Conservation (phyloP, 1,140 invertebrate genomes). For the Trichogramma pretiosum region DNA sequence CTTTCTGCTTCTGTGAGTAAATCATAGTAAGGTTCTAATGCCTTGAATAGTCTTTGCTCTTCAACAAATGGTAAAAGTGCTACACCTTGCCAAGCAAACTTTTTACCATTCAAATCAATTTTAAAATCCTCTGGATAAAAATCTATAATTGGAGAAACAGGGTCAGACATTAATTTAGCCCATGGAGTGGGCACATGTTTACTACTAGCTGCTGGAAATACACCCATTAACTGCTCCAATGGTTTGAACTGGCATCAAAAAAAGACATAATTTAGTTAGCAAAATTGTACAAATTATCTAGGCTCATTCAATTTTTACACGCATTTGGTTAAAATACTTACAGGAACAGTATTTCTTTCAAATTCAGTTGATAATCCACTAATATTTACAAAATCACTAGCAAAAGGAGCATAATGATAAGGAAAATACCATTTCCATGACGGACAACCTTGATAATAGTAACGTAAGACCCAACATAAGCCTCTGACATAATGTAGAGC, state of each 20-base stretch:
- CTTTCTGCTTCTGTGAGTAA: slow-evolving; percentile 74
- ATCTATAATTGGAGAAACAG: slow-evolving; percentile 93
- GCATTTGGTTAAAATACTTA: slow-evolving; percentile 50
- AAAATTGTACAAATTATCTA: not conserved
- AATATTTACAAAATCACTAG: slow-evolving; percentile 95
- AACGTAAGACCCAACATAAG: slow-evolving; percentile 94
- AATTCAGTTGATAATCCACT: slow-evolving; percentile 77
- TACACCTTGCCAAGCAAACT: slow-evolving; percentile 99
- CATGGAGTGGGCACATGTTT: slow-evolving; percentile 88
- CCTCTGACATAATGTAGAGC: slow-evolving; percentile 91
- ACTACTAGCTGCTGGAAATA: slow-evolving; percentile 95
- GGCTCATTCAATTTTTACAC: no score
- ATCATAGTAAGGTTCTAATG: slow-evolving; percentile 72
- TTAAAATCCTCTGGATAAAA: slow-evolving; percentile 99
- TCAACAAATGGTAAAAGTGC: slow-evolving; percentile 97
- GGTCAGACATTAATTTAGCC: slow-evolving; percentile 89
- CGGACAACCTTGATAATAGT: slow-evolving; percentile 98
- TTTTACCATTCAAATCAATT: slow-evolving; percentile 98
- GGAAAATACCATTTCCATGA: slow-evolving; percentile 99
- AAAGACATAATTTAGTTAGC: slow-evolving; percentile 4
- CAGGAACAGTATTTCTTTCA: slow-evolving; percentile 77
- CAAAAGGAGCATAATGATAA: slow-evolving; percentile 99
- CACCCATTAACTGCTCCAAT: slow-evolving; percentile 97
- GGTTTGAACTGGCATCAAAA: slow-evolving; percentile 75
- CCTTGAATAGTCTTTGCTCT: slow-evolving; percentile 81